Conservation (phyloP, 2,888 invertebrate species). For the Melieria crassipennis region DNA sequence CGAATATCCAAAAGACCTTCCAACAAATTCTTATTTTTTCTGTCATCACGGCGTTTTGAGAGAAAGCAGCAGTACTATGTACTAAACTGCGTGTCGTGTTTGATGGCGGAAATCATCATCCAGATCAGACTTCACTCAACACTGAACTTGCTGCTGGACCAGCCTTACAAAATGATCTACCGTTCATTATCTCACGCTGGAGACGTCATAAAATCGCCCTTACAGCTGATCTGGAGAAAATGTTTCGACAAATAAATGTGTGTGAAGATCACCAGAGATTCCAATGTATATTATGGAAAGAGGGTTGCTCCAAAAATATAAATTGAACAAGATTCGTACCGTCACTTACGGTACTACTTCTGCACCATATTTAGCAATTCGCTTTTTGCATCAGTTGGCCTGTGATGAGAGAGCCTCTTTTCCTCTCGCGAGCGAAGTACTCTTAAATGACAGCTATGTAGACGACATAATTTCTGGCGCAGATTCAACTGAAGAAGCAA, state of each 20-base stretch:
- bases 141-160: too few species aligned
- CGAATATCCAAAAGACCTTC: constrained; percentile 32
- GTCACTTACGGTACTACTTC: constrained; percentile 37
- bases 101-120: too few species aligned
- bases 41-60: constrained; percentile 30
- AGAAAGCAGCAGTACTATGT: constrained; percentile 30
- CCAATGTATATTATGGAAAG: constrained; percentile 37
- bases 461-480: constrained; percentile 30
- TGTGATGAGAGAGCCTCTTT: constrained; percentile 27
- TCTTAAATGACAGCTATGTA: constrained; percentile 27
- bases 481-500: constrained; percentile 20
- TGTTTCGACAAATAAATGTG: constrained; percentile 39
- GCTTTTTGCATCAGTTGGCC: constrained; percentile 37
- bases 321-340: constrained; percentile 30
- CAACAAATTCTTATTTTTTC: constrained; percentile 29
- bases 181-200: constrained; percentile 27
- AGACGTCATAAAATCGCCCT: constrained; percentile 32
- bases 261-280: constrained; percentile 31
- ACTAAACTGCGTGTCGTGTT: too few species aligned
- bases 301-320: constrained; percentile 9
- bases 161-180: constrained; percentile 37
- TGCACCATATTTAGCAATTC: constrained; percentile 38
- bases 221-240: constrained; percentile 39
- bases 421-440: constrained; percentile 29
- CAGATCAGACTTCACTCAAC: too few species aligned